Conservation (phyloP, 2,888 invertebrate genomes). For the Zeuzera pyrina region DNA sequence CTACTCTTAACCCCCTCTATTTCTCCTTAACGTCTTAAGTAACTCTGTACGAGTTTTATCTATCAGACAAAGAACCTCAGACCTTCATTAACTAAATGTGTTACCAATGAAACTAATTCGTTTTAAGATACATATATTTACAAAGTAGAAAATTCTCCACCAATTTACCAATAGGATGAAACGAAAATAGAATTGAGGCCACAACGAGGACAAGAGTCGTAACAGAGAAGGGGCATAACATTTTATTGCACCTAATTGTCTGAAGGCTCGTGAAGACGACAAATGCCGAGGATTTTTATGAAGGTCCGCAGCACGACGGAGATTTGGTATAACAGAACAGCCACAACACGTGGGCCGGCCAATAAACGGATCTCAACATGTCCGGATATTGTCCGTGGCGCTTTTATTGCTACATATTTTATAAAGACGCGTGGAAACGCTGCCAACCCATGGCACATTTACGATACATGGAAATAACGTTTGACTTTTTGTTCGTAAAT, state of each 20-base stretch:
- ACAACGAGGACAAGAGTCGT: conserved; percentile 9
- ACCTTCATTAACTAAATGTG: conserved; percentile 44
- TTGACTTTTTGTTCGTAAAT: conserved; percentile 18
- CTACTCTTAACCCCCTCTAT: conserved; percentile 50
- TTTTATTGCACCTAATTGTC: conserved; percentile 29
- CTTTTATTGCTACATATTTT: conserved; percentile 64
- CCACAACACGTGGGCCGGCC: conserved; percentile 44
- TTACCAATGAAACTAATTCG: conserved; percentile 24
- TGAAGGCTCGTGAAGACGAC: conserved; percentile 23
- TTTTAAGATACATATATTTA: conserved; percentile 4
- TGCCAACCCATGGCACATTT: conserved; percentile 32
- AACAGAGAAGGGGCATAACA: conserved; percentile 13
- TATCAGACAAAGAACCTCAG: conserved; percentile 37
- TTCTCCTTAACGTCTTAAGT: conserved; percentile 54
- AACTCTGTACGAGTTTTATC: conserved; percentile 51
- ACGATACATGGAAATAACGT: conserved; percentile 36
- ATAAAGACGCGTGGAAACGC: conserved; percentile 32
- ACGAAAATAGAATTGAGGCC: conserved; percentile 16
- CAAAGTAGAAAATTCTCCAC: conserved; percentile 15
- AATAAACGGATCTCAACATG: conserved; percentile 60
- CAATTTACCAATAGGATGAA: conserved; percentile 6
- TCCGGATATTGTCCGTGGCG: conserved; percentile 48
- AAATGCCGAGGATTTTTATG: conserved; percentile 39
- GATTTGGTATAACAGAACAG: conserved; percentile 37
- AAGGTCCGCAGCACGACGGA: conserved; percentile 35